Conservation (phyloP, 2,888 invertebrate species). For the Chromoteleia sp. region DNA sequence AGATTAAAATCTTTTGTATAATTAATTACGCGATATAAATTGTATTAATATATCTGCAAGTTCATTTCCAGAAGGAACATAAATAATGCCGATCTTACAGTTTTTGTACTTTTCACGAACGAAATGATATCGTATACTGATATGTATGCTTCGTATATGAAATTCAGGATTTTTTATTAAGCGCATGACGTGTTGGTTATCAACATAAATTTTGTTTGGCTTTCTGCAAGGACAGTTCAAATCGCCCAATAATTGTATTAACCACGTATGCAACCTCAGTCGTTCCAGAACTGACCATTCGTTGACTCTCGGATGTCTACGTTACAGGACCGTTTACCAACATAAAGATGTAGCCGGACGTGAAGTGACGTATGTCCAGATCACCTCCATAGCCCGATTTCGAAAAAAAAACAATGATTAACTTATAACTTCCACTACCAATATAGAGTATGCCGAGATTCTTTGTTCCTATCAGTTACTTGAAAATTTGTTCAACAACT, state of each 20-base stretch:
- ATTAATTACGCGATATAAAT: no score
- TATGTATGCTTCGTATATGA: neutral
- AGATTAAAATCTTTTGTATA: no score
- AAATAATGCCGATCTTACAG: no score
- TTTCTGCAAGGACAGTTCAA: no score
- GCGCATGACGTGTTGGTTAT: neutral
- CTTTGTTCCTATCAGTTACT: no score
- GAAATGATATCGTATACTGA: neutral
- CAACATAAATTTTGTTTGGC: no score
- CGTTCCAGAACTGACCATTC: neutral
- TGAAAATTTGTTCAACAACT: no score
- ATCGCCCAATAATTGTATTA: no score
- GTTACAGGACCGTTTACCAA: neutral
- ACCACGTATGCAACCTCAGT: slow-evolving; percentile 4
- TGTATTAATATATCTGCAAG: no score
- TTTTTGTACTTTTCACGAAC: neutral
- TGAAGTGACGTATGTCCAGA: neutral
- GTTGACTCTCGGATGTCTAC: neutral
- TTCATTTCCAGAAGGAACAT: no score
- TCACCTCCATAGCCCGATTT: neutral
- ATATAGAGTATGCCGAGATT: no score
- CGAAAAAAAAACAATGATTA: no score
- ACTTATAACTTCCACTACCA: neutral
- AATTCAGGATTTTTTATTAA: neutral
- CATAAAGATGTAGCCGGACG: neutral